phyloP scores from a whole-genome alignment of 1,140 invertebrate genomes.

The Drosophila bocki region DNA sequence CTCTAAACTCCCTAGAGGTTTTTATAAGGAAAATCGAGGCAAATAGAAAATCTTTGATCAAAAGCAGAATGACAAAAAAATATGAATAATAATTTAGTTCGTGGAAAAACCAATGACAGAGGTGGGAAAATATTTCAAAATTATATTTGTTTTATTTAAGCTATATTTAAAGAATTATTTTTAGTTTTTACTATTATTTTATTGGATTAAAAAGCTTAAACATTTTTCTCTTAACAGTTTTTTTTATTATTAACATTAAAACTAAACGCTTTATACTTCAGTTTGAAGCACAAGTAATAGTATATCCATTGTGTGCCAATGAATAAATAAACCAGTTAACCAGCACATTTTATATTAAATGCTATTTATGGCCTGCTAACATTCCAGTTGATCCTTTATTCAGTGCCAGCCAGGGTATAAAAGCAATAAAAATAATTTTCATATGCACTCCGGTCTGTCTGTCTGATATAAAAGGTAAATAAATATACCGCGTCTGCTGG shows the following conservation, averaged over 20 bases:
- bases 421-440: conserved; percentile 63
- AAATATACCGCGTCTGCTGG: conserved; percentile 45
- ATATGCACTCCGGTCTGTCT: conserved; percentile 56
- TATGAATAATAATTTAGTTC: not conserved
- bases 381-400: conserved; percentile 27
- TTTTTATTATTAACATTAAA: too few species aligned
- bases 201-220: not conserved
- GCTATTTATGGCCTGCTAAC: conserved; percentile 3
- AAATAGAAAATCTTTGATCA: not conserved
- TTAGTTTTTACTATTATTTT: not conserved
- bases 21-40: not conserved
- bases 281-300: not conserved
- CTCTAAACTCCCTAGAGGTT: not conserved
- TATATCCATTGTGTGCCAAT: not conserved
- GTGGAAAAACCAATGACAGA: not conserved
- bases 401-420: conserved; percentile 29
- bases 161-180: not conserved
- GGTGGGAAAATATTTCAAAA: not conserved
- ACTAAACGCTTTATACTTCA: not conserved
- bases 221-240: too few species aligned
- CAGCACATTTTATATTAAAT: conserved; percentile 8
- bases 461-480: conserved; percentile 63
- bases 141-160: not conserved
- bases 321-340: not conserved
- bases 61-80: not conserved